Percentiles rank a stretch among this genome's conserved stretches.
phyloP scores from a whole-genome alignment of 2,888 invertebrate species.

The Lysandra coridon region DNA sequence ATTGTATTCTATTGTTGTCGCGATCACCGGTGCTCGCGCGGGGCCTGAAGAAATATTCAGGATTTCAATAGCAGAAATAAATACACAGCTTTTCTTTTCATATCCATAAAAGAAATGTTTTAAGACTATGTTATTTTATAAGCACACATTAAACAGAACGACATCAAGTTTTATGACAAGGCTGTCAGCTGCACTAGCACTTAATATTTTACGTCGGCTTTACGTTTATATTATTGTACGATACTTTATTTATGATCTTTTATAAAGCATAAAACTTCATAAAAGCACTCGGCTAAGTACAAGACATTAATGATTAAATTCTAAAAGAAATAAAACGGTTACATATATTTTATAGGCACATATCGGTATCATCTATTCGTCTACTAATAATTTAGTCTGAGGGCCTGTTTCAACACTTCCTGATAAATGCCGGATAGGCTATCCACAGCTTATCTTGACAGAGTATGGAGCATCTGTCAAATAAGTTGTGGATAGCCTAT shows the following conservation, averaged over 20 bases:
- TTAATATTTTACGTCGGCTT: constrained; percentile 1
- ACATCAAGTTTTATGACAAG: constrained; percentile 18
- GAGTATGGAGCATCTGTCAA: no score
- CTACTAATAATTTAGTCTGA: no score
- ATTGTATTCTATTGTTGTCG: no score
- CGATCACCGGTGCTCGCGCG: no score
- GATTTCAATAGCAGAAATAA: neutral
- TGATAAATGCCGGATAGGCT: no score
- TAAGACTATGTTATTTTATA: constrained; percentile 4
- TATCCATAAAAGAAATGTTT: constrained; percentile 10
- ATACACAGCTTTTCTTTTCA: neutral
- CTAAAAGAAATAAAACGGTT: neutral
- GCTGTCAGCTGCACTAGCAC: constrained; percentile 2
- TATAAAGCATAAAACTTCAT: neutral
- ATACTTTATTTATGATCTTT: constrained; percentile 16
- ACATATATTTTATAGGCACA: neutral
- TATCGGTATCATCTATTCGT: no score
- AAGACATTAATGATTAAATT: neutral
- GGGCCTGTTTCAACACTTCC: no score
- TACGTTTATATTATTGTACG: neutral
- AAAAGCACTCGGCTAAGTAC: neutral
- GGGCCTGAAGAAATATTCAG: no score
- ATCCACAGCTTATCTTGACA: no score
- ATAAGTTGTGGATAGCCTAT: no score
- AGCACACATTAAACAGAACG: neutral